Base-by-base conservation (phyloP, 2,113 vertebrate species). In the Odocoileus virginianus region DNA sequence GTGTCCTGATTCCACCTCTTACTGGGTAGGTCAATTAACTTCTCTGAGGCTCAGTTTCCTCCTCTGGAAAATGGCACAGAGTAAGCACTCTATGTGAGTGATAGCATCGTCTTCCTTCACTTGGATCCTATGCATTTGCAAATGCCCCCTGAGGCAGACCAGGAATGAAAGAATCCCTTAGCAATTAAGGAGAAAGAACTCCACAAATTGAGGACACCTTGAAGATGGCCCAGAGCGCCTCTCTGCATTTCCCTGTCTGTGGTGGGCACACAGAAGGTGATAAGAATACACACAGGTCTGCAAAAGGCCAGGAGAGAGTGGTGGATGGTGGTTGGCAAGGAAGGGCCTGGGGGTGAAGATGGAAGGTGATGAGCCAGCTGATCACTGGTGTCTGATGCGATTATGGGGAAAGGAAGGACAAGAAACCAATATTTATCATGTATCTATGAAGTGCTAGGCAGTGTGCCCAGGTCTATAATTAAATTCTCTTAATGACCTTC, bases 401-500 rank as follows among this genome's bases (percentile, higher is more conserved):
- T 81, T 55, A 45, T 60, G 13, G 45, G 21, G 90, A 76, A 40
- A 81, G 54, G 25, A 88, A 14, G 33, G 30, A 2, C 21, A 76
- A 74, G 87, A 47, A 87, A 95, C 67, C n/a, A 54, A 7, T 87
- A 90, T 55, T 71, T 57, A 64, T 13, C 78, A 40, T 92, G 54
- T 78, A 14, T 78, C 74, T 90, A 57, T 79, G 47, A 71, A 45
- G 82, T 16, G 6, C 19, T 61, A 43, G 96, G 97, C 87, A 95
- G 43, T 43, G 23, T 88, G 74, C 87, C 90, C 93, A 58, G 74
- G 61, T 58, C 86, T 91, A 25, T 95, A 93, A 97, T 43, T 82
- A 93, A 87, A 95, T 94, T 88, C 36, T 95, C 78, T 23, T 57
- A 81, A 64, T 94, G 83, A 86, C 58, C 78, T 96, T 91, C 28